Conservation (phyloP, 2,113 vertebrate species). For the Cyanoramphus novaezelandiae region DNA sequence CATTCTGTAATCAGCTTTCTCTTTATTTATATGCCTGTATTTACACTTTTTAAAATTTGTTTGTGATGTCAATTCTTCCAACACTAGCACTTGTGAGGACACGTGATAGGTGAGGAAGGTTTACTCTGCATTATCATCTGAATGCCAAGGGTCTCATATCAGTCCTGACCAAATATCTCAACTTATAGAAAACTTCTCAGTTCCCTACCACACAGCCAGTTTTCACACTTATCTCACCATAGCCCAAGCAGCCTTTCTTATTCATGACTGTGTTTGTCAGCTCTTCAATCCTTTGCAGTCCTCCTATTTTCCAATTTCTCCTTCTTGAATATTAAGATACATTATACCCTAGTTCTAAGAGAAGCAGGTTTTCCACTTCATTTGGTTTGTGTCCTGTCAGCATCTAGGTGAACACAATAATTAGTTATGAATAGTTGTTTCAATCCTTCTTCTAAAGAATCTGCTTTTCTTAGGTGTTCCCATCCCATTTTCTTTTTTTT, state of each 20-base stretch:
- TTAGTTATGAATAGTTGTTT: slow-evolving; percentile 51
- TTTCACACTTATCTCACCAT: background rate
- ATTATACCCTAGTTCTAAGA: slow-evolving; percentile 25
- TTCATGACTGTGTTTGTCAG: background rate
- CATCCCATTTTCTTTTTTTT: background rate
- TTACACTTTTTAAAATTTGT: slow-evolving; percentile 18
- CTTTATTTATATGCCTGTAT: slow-evolving; percentile 20
- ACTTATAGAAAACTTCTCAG: background rate
- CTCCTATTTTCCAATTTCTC: slow-evolving; percentile 10
- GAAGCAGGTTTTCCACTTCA: slow-evolving; percentile 54
- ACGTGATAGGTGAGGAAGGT: background rate
- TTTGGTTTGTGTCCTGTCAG: slow-evolving; percentile 56
- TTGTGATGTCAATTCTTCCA: background rate
- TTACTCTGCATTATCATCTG: background rate
- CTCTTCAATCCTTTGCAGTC: background rate
- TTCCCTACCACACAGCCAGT: background rate
- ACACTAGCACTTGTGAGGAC: background rate
- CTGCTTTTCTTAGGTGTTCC: background rate
- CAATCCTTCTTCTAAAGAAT: background rate
- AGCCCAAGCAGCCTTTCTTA: background rate
- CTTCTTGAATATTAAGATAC: slow-evolving; percentile 45
- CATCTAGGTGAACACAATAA: slow-evolving; percentile 45
- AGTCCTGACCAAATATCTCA: background rate
- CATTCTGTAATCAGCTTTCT: slow-evolving; percentile 43
- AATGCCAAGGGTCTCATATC: background rate